A percentile compares a stretch with the other conserved stretches of the same genome.
Conservation (phyloP, 2,888 invertebrate species). For the Cinara cedri region DNA sequence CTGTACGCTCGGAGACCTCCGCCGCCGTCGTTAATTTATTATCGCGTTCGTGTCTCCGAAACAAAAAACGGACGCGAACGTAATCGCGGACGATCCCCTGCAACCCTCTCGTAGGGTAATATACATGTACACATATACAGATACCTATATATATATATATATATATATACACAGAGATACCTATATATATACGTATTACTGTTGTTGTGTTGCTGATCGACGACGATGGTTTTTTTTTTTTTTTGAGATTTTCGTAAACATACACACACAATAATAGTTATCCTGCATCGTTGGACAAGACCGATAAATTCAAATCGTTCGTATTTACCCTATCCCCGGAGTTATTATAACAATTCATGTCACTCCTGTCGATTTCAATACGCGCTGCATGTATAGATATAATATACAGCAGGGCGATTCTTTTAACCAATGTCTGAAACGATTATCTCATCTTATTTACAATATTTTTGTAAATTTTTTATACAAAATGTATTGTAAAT, state of each 20-base stretch:
- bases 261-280: not conserved
- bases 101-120: slow-evolving; percentile 25
- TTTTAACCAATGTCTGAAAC: too few species aligned
- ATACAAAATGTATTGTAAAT: too few species aligned
- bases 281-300: not conserved
- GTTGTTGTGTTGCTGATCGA: not conserved
- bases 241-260: slow-evolving; percentile 28
- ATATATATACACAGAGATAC: too few species aligned
- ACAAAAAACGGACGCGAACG: slow-evolving; percentile 28
- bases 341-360: too few species aligned
- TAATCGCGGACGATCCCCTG: not conserved
- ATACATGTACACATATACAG: too few species aligned
- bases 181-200: not conserved
- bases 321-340: not conserved
- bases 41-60: slow-evolving; percentile 17
- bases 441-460: too few species aligned
- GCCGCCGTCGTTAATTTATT: slow-evolving; percentile 34
- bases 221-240: slow-evolving; percentile 12
- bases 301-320: not conserved
- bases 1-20: not conserved
- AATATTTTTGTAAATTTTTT: too few species aligned
- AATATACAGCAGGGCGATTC: too few species aligned
- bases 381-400: too few species aligned
- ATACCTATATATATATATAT: too few species aligned
- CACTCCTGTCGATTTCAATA: not conserved